phyloP scores from a whole-genome alignment of 2,888 invertebrate genomes.

The Lypha dubia region DNA sequence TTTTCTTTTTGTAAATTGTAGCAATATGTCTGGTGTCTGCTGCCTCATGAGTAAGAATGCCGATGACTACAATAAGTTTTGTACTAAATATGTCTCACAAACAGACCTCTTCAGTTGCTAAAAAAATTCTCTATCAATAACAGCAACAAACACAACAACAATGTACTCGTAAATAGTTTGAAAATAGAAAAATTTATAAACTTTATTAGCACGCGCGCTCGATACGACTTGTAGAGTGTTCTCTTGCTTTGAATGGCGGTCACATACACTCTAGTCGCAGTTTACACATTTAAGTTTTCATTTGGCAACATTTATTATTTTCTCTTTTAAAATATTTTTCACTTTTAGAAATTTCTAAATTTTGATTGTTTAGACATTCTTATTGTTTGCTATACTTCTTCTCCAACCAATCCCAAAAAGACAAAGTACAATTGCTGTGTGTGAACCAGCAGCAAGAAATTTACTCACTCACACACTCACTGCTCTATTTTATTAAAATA shows the following conservation, averaged over 20 bases:
- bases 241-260: constrained; percentile 10
- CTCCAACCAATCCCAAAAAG: too few relatives aligned
- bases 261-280: constrained; percentile 5
- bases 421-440: not conserved
- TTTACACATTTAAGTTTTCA: not conserved
- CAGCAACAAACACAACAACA: constrained; percentile 37
- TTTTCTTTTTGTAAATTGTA: constrained; percentile 37
- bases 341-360: not conserved
- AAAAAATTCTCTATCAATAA: constrained; percentile 18
- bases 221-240: not conserved
- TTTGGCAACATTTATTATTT: not conserved
- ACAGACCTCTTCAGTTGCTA: constrained; percentile 26
- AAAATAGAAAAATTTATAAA: constrained; percentile 45
- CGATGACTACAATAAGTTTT: constrained; percentile 64
- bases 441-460: not conserved
- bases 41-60: constrained; percentile 54
- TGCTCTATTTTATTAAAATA: constrained; percentile 74
- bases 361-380: not conserved
- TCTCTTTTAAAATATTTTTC: not conserved
- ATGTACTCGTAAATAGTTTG: not conserved
- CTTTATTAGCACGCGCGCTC: constrained; percentile 36
- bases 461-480: constrained; percentile 47
- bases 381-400: not conserved
- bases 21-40: constrained; percentile 53
- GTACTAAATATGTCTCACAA: constrained; percentile 45